Base-by-base conservation (phyloP, 2,797 vertebrate genomes). In the Danio kyathit region DNA sequence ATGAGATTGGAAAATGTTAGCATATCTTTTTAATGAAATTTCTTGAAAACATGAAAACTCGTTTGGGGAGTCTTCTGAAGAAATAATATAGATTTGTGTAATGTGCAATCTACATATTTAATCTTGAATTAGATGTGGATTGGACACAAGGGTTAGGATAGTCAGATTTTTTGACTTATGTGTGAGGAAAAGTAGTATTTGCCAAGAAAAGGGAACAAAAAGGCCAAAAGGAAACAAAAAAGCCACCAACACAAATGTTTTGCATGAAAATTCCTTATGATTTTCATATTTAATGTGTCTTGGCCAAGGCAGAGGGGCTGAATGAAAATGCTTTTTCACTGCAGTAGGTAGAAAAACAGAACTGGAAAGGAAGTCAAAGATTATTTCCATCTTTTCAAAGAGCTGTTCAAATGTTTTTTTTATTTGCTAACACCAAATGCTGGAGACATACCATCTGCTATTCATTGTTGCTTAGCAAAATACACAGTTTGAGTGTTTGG, bases 1-100 rank as follows among this genome's bases (percentile, higher is more conserved):
- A 7, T 17, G 21, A 48, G 41, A 74, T 13, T 38, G 43, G 71
- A 74, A 74, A 74, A 60, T 46, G 6, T 43, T 73, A 12, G 14
- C 3, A 17, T 54, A 12, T 70, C 14, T 29, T 29, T 29, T 29
- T 29, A 41, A 11, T 19, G 29, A 41, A 43, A 54, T 13, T 54
- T 56, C n/a, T 54, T 54, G 51, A 71, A 10, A 41, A 54, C 29
- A 56, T 13, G 10, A 12, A 70, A 54, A 54, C 67, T n/a, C 51
- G 2, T 52, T 52, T 0, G 9, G 14, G 11, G 70, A 40, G 49
- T 52, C 11, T 52, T 70, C 67, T 38, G 49, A 17, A 54, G 51
- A 6, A 29, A 54, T 40, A 52, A 40, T 16, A 11, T 71, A 41
- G 69, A 48, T 54, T 70, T 54, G 16, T 40, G 9, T n/a, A 38